Base-by-base conservation (phyloP, 1,140 invertebrate species). In the Idris sp. region DNA sequence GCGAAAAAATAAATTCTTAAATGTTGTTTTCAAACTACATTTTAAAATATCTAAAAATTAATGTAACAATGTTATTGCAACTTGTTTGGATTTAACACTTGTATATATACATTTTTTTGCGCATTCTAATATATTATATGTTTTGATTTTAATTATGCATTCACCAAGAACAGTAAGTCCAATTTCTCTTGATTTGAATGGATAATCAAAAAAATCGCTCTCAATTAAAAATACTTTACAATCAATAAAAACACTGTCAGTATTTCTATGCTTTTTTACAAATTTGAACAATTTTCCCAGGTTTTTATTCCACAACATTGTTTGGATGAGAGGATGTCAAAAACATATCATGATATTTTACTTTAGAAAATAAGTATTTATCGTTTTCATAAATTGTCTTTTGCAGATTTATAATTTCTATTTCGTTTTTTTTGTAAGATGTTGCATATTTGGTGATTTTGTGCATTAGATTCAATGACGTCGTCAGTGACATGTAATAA, bases 311-410 rank as follows among this genome's bases (percentile, higher is more conserved):
- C 2, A 58, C 14, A 38, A 68, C 14, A 18, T 68, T 68, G 26
- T 68, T 49, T 5, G 64, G 64, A 58, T 68, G 64, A 2, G 4
- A 19, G n/a, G 28, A 18, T 25, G 41, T 68, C 10, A 68, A 33
- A 10, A 25, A 36, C 4, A 68, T 4, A 26, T 16, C 7, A 9
- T n/a, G 18, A 36, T 19, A 56, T 9, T 48, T 48, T 25, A 54
- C 16, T 40, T 56, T 19, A n/a, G 13, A 33, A 31, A 26, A 30
- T 14, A 43, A 16, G 15, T 18, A 22, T 40, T 35, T 54, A 30
- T 28, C 11, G n/a, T 38, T 15, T 9, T 10, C 0, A 18, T 19
- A 0, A 33, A n/a, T 30, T 13, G 6, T 22, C 9, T 22, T 11
- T 43, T 51, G 40, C 18, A 11, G 16, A 16, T 43, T 22, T 15